Conservation (phyloP, 2,113 vertebrate species). For the Cebidichthys violaceus region DNA sequence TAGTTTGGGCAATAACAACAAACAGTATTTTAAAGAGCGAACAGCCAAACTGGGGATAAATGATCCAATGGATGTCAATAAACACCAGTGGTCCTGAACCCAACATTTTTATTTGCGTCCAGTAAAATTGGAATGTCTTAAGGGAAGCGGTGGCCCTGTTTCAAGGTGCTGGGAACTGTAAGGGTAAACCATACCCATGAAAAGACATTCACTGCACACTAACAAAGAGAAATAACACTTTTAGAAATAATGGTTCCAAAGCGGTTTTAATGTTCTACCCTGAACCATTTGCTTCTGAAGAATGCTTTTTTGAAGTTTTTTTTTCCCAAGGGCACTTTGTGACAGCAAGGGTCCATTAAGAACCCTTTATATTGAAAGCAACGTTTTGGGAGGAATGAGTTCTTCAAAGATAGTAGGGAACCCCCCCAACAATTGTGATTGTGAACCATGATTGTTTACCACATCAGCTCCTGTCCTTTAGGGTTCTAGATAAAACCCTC, state of each 20-base stretch:
- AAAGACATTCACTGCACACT: constrained; percentile 18
- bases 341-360: not conserved
- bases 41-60: constrained; percentile 35
- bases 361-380: not conserved
- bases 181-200: constrained; percentile 28
- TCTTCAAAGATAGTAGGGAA: not conserved
- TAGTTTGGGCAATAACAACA: constrained; percentile 30
- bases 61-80: constrained; percentile 42
- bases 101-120: constrained; percentile 25
- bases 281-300: too few relatives aligned
- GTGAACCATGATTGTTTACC: too few relatives aligned
- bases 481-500: too few relatives aligned
- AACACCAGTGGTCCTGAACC: constrained; percentile 41
- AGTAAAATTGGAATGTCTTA: constrained; percentile 16
- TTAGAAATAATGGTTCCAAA: too few relatives aligned
- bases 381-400: not conserved
- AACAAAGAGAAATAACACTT: constrained; percentile 70
- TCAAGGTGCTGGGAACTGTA: constrained; percentile 33
- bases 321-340: too few relatives aligned
- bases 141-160: constrained; percentile 8
- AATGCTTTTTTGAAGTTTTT: too few relatives aligned
- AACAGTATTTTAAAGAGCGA: constrained; percentile 31
- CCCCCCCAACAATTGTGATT: too few relatives aligned
- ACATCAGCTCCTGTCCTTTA: not conserved
- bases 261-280: too few relatives aligned